Evolutionary conservation across 2,113 vertebrate genomes (phyloP).

Genomic region (Lycaon pictus): DNA sequence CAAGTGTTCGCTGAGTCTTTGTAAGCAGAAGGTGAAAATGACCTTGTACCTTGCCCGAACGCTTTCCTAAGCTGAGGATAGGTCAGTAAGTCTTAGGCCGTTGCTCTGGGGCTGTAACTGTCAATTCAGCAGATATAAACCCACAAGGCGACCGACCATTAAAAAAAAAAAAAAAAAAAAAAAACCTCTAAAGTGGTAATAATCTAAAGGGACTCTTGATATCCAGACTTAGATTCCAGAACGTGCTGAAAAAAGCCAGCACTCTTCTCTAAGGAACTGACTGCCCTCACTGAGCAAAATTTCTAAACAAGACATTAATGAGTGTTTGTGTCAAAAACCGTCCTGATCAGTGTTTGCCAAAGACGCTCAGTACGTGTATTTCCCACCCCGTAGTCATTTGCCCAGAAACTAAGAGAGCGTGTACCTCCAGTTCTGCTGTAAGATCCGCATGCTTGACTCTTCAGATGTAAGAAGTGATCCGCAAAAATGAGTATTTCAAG

Average conservation of each 20-base stretch:
- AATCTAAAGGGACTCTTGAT: conserved; percentile 76
- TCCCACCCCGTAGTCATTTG: conserved; percentile 81
- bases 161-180: neutral
- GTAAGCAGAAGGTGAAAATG: conserved; percentile 83
- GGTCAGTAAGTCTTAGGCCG: conserved; percentile 57
- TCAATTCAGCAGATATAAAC: conserved; percentile 57
- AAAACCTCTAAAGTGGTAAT: conserved; percentile 67
- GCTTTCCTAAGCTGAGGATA: conserved; percentile 81
- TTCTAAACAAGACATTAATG: conserved; percentile 83
- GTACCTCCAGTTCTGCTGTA: conserved; percentile 80
- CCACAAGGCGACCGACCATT: conserved; percentile 68
- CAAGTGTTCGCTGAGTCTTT: conserved; percentile 87
- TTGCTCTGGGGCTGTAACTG: conserved; percentile 15
- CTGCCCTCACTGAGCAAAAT: conserved; percentile 79
- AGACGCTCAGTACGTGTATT: conserved; percentile 86
- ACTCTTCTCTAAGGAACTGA: conserved; percentile 79
- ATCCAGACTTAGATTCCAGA: conserved; percentile 84
- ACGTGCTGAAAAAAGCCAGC: conserved; percentile 82
- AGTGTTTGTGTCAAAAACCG: conserved; percentile 86
- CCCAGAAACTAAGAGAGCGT: conserved; percentile 77
- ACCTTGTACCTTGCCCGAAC: conserved; percentile 84
- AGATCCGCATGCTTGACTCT: conserved; percentile 87
- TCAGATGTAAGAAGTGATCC: conserved; percentile 84
- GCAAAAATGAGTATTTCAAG: conserved; percentile 85
- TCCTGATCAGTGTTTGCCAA: conserved; percentile 89